These are phyloP conservation scores for Lampris megalopsis DNA, from an alignment of 2,113 vertebrate species.

Conservation along the genomic window DNA sequence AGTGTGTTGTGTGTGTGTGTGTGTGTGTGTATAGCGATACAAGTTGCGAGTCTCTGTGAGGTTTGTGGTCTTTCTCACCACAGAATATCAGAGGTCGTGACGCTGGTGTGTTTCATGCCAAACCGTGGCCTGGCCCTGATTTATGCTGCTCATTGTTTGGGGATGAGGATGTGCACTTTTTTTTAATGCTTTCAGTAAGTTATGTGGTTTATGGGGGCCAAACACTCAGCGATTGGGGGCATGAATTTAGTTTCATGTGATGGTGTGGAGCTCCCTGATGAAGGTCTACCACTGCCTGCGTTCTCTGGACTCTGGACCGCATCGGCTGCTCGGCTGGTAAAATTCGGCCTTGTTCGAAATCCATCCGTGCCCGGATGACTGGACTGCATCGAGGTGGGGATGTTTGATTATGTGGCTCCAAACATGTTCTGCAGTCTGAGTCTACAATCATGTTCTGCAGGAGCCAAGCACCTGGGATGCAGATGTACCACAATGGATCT, in stretches of 20 bases:
- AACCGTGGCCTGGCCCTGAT: background rate
- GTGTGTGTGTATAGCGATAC: background rate
- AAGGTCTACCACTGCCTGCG: slow-evolving; percentile 15
- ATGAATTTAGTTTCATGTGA: slow-evolving; percentile 48
- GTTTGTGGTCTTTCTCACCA: background rate
- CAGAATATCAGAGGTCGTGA: slow-evolving; percentile 24
- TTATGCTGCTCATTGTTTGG: slow-evolving; percentile 23
- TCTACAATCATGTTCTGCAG: too few relatives aligned
- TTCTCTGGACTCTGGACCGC: too few relatives aligned
- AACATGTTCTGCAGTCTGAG: too few relatives aligned
- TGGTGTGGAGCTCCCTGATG: slow-evolving; percentile 9
- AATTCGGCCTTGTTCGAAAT: too few relatives aligned
- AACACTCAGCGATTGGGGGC: background rate
- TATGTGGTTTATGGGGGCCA: slow-evolving; percentile 24
- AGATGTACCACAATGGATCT: background rate
- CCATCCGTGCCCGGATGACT: too few relatives aligned
- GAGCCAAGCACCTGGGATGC: background rate
- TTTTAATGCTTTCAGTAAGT: slow-evolving; percentile 37
- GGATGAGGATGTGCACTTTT: background rate
- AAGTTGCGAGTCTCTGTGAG: slow-evolving; percentile 1
- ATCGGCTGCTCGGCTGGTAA: too few relatives aligned
- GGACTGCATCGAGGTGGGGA: too few relatives aligned
- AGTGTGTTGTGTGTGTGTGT: slow-evolving; percentile 36
- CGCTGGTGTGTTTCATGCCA: slow-evolving; percentile 24
- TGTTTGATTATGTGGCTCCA: too few relatives aligned